Evolutionary conservation across 1,140 invertebrate species (phyloP).

Genomic region (Brevipalpus yothersi): DNA sequence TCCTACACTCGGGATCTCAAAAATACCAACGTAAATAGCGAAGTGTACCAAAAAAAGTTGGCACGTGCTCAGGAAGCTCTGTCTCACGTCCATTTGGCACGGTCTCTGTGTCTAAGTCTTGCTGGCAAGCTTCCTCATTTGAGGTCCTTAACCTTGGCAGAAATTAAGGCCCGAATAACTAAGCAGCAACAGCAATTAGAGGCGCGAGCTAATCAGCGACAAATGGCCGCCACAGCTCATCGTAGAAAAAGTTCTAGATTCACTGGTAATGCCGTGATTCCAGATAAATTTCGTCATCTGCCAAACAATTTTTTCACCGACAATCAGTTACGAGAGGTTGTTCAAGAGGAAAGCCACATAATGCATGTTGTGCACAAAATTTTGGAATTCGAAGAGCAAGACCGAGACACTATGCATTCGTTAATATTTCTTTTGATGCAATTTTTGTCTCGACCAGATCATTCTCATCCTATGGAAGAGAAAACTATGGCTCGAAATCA

Average conservation of each 20-base stretch:
- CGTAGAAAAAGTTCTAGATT: slow-evolving; percentile 75
- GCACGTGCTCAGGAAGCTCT: slow-evolving; percentile 69
- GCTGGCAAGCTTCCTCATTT: slow-evolving; percentile 86
- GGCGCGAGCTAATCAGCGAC: slow-evolving; percentile 40
- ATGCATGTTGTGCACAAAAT: slow-evolving; percentile 25
- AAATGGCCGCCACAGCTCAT: slow-evolving; percentile 63
- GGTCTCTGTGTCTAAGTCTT: slow-evolving; percentile 67
- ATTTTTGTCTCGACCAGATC: slow-evolving; percentile 19
- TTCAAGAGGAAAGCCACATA: slow-evolving; percentile 29
- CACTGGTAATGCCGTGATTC: slow-evolving; percentile 24
- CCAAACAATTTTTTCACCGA: slow-evolving; percentile 29
- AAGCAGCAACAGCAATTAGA: background rate
- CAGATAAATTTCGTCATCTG: slow-evolving; percentile 33
- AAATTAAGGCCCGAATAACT: slow-evolving; percentile 22
- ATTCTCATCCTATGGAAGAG: slow-evolving; percentile 59
- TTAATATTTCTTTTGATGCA: slow-evolving; percentile 84
- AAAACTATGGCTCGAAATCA: slow-evolving; percentile 48
- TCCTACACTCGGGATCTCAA: slow-evolving; percentile 51
- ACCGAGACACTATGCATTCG: slow-evolving; percentile 82
- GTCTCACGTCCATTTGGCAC: slow-evolving; percentile 31
- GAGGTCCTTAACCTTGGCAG: slow-evolving; percentile 57
- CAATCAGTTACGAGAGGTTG: slow-evolving; percentile 19
- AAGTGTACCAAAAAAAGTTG: slow-evolving; percentile 63
- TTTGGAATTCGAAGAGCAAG: slow-evolving; percentile 75
- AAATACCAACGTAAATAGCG: slow-evolving; percentile 65